Evolutionary conservation across 1,140 invertebrate genomes (phyloP).

Genomic region (Leptinotarsa texana): DNA sequence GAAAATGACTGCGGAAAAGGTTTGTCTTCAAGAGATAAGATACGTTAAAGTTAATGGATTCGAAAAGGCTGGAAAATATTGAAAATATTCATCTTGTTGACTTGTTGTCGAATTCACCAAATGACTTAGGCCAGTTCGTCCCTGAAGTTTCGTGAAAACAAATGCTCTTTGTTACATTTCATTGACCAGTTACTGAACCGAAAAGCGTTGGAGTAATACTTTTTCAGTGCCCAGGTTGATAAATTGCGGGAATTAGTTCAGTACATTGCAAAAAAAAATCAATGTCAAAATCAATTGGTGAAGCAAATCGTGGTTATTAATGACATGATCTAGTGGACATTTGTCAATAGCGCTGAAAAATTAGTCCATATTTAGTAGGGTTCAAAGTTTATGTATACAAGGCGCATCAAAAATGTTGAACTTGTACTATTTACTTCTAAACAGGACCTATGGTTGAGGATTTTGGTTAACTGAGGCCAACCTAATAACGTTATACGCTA

Average conservation of each 20-base stretch:
- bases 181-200: neutral
- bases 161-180: neutral
- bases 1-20: too few species aligned
- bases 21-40: too few species aligned
- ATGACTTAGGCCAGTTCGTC: neutral
- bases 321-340: slow-evolving; percentile 1
- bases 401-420: too few species aligned
- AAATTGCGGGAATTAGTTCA: neutral
- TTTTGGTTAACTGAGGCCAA: too few species aligned
- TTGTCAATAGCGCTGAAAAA: neutral
- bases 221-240: neutral
- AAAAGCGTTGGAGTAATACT: slow-evolving; percentile 1
- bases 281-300: slow-evolving; percentile 6
- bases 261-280: neutral
- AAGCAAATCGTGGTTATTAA: neutral
- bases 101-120: too few species aligned
- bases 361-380: neutral
- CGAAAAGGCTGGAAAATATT: too few species aligned
- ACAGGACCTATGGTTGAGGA: too few species aligned
- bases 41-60: too few species aligned
- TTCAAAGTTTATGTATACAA: too few species aligned
- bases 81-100: too few species aligned
- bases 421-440: too few species aligned
- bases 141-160: slow-evolving; percentile 1
- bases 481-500: too few species aligned